Conservation (phyloP, 2,888 invertebrate genomes). For the Digitonthophagus gazella region DNA sequence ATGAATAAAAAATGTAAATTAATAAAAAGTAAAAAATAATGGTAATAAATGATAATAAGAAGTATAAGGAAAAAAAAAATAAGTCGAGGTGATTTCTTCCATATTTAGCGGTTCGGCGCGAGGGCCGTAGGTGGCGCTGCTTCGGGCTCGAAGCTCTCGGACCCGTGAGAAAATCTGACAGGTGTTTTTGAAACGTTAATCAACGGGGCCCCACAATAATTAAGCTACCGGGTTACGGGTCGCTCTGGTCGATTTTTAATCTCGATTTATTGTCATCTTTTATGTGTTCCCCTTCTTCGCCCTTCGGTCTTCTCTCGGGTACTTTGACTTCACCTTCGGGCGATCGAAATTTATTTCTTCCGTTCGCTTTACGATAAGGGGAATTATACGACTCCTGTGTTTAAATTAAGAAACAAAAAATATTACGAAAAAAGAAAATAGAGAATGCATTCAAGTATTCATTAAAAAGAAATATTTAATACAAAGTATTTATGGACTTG, state of each 20-base stretch:
- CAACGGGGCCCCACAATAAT: constrained; percentile 40
- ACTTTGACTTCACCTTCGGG: neutral
- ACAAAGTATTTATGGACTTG: no score
- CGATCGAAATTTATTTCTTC: neutral
- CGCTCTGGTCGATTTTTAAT: constrained; percentile 9
- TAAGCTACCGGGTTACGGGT: constrained; percentile 47
- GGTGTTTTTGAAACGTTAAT: constrained; percentile 48
- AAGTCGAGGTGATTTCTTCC: neutral
- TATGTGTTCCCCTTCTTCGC: neutral
- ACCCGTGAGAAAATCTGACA: constrained; percentile 48
- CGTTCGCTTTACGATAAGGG: neutral
- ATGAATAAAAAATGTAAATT: neutral
- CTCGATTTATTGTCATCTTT: constrained; percentile 10
- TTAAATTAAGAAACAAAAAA: no score
- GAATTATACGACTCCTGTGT: neutral
- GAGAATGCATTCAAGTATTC: no score
- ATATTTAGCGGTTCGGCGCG: constrained; percentile 1
- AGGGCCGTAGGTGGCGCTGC: constrained; percentile 4
- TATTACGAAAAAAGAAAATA: no score
- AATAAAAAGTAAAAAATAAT: neutral
- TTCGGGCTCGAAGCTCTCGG: constrained; percentile 14
- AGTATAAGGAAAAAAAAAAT: neutral
- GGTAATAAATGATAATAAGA: no score
- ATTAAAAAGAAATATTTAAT: no score
- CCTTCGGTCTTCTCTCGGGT: neutral